These are phyloP conservation scores for Phragmatobia fuliginosa DNA, from an alignment of 2,888 invertebrate species.

Conservation along the genomic window DNA sequence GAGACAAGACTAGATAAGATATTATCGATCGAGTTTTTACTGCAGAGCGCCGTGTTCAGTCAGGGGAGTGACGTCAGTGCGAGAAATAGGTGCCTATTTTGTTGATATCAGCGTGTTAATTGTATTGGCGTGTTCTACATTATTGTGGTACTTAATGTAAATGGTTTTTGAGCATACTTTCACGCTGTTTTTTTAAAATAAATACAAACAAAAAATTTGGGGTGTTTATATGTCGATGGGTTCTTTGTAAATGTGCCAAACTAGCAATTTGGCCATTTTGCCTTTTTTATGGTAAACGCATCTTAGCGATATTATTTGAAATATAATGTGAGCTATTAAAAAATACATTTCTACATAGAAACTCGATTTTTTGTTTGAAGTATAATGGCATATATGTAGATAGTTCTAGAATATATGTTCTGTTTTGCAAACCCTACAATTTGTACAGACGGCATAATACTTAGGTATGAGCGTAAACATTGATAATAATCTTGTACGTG, in stretches of 20 bases:
- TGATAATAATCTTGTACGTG: conserved; percentile 46
- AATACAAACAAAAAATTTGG: too few relatives aligned
- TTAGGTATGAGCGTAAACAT: conserved; percentile 40
- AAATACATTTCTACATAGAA: too few relatives aligned
- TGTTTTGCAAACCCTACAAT: conserved; percentile 34
- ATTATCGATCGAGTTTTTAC: background rate
- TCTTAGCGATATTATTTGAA: too few relatives aligned
- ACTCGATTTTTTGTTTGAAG: too few relatives aligned
- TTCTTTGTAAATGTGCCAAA: too few relatives aligned
- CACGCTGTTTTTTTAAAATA: too few relatives aligned
- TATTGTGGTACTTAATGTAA: background rate
- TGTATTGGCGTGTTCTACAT: background rate
- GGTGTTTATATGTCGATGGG: too few relatives aligned
- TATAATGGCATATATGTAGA: too few relatives aligned
- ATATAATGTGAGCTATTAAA: too few relatives aligned
- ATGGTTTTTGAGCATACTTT: background rate
- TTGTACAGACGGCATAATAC: conserved; percentile 38
- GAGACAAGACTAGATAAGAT: background rate
- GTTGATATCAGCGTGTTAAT: background rate
- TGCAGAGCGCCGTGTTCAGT: background rate
- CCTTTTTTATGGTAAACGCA: too few relatives aligned
- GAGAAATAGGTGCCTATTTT: background rate
- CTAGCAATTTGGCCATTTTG: too few relatives aligned
- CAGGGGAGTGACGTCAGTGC: background rate
- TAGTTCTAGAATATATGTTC: too few relatives aligned